phyloP scores from a whole-genome alignment of 2,797 vertebrate genomes.

The Pteropus rufus region DNA sequence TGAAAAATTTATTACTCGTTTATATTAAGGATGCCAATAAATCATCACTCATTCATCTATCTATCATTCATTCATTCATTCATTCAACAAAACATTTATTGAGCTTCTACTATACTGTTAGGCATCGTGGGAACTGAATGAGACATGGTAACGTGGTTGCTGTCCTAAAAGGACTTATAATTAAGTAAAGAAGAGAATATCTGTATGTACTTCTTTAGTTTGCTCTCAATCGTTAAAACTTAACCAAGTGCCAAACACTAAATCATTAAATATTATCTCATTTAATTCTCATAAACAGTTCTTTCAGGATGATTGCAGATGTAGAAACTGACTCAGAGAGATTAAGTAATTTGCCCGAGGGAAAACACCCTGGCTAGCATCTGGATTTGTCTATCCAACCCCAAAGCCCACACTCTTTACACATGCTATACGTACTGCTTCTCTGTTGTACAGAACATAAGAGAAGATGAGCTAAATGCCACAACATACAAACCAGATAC shows the following conservation, averaged over 20 bases:
- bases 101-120: background rate
- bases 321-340: background rate
- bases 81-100: background rate
- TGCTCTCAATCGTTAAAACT: background rate
- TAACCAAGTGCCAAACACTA: background rate
- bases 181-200: background rate
- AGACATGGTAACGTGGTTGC: background rate
- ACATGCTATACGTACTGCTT: background rate
- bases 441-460: background rate
- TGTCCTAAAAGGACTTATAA: background rate
- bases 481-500: background rate
- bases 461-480: background rate
- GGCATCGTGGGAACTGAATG: background rate
- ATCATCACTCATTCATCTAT: background rate
- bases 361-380: background rate
- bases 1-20: background rate
- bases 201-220: background rate
- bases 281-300: slow-evolving; percentile 5
- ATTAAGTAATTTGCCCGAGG: background rate
- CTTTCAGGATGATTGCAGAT: background rate
- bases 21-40: background rate
- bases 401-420: background rate
- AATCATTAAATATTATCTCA: background rate
- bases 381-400: background rate
- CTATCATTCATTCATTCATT: background rate